Evolutionary conservation across 2,113 vertebrate species (phyloP).

Genomic region (Macroglossus sobrinus): DNA sequence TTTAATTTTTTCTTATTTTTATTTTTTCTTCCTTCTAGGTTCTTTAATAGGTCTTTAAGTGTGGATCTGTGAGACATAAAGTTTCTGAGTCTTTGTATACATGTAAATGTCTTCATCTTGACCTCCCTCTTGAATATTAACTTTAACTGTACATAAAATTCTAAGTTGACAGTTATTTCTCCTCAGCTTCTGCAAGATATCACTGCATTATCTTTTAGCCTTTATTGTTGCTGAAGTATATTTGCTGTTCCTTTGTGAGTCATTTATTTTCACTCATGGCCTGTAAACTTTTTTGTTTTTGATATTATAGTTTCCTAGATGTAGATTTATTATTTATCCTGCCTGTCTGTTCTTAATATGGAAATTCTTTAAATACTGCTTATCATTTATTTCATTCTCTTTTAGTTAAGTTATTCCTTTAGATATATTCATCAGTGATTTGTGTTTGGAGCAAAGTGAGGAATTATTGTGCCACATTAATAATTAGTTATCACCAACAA

Average conservation of each 20-base stretch:
- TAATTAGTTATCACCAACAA: neutral
- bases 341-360: neutral
- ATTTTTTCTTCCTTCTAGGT: neutral
- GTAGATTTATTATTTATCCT: neutral
- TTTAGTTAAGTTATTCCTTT: neutral
- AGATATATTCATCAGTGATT: neutral
- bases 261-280: neutral
- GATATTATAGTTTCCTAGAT: neutral
- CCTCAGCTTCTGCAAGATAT: neutral
- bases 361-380: neutral
- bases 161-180: neutral
- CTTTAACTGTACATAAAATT: neutral
- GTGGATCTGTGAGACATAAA: neutral
- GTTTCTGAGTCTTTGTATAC: constrained; percentile 6
- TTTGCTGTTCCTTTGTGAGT: neutral
- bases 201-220: neutral
- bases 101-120: neutral
- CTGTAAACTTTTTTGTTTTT: neutral
- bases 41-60: neutral
- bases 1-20: too few relatives aligned
- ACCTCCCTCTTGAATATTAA: neutral
- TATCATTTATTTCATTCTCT: neutral
- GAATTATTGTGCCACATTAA: neutral
- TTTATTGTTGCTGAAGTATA: neutral
- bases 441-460: neutral